Conservation (phyloP, 1,140 invertebrate species). For the Diprion similis region DNA sequence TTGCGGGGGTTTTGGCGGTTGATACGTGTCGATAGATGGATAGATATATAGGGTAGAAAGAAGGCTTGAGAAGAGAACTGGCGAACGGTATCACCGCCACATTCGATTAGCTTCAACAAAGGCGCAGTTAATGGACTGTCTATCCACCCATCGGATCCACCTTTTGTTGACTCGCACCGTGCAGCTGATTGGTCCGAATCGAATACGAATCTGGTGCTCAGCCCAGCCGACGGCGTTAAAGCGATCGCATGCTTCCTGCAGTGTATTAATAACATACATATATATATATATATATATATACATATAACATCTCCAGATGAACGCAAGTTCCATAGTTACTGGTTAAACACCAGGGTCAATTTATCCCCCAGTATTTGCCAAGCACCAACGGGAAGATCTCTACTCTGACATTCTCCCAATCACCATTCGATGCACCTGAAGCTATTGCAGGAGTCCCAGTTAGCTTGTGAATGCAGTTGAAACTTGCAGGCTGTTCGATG, state of each 20-base stretch:
- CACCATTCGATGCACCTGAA: background rate
- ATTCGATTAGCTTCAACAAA: slow-evolving; percentile 2
- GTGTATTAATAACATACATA: background rate
- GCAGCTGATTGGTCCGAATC: too few relatives aligned
- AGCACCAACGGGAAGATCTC: background rate
- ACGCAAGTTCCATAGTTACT: background rate
- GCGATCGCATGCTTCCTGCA: too few relatives aligned
- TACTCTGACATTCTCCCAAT: background rate
- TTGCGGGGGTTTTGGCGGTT: background rate
- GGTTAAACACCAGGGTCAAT: background rate
- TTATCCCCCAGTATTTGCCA: background rate
- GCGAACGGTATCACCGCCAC: background rate
- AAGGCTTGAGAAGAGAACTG: background rate
- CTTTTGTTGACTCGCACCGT: background rate
- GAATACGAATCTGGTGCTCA: too few relatives aligned
- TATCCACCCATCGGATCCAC: background rate
- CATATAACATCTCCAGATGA: too few relatives aligned
- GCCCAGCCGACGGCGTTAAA: too few relatives aligned
- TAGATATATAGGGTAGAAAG: background rate
- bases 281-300: too few relatives aligned
- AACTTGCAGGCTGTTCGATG: background rate
- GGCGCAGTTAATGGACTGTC: slow-evolving; percentile 1
- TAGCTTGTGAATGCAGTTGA: background rate
- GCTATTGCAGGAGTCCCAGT: too few relatives aligned
- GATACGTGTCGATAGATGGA: background rate